phyloP scores from a whole-genome alignment of 1,140 invertebrate genomes.

The Drosophila rhopaloa region DNA sequence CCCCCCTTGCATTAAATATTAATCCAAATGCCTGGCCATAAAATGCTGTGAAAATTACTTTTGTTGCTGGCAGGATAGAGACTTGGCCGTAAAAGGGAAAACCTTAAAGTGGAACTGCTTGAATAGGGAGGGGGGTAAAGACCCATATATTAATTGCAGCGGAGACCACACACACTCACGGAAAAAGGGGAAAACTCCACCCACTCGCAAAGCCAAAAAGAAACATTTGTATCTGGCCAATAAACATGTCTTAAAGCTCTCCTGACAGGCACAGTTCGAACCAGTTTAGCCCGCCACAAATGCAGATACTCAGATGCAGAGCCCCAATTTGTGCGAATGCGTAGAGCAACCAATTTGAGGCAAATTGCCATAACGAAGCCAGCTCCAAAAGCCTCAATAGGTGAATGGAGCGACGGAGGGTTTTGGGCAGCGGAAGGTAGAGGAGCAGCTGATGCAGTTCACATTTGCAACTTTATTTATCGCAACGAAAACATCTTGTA shows the following conservation, averaged over 20 bases:
- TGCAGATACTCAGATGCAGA: slow-evolving; percentile 18
- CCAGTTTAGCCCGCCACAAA: slow-evolving; percentile 56
- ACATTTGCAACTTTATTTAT: slow-evolving; percentile 82
- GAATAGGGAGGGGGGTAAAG: background rate
- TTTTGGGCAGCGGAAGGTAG: background rate
- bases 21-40: slow-evolving; percentile 61
- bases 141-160: slow-evolving; percentile 18
- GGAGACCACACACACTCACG: slow-evolving; percentile 1
- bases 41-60: slow-evolving; percentile 58
- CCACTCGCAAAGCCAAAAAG: slow-evolving; percentile 28
- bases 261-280: slow-evolving; percentile 44
- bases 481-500: slow-evolving; percentile 79
- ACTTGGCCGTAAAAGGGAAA: slow-evolving; percentile 6
- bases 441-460: slow-evolving; percentile 55
- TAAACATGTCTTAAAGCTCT: slow-evolving; percentile 76
- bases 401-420: background rate
- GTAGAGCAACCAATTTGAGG: slow-evolving; percentile 52
- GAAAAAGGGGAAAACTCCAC: slow-evolving; percentile 13
- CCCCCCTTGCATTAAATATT: slow-evolving; percentile 65
- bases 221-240: slow-evolving; percentile 57
- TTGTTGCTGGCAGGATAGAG: slow-evolving; percentile 9
- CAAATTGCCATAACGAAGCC: slow-evolving; percentile 44
- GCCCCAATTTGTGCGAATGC: slow-evolving; percentile 71
- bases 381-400: slow-evolving; percentile 7
- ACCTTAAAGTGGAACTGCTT: slow-evolving; percentile 14